These are phyloP conservation scores for Drosophila repletoides DNA, from an alignment of 1,140 invertebrate genomes.

Conservation along the genomic window DNA sequence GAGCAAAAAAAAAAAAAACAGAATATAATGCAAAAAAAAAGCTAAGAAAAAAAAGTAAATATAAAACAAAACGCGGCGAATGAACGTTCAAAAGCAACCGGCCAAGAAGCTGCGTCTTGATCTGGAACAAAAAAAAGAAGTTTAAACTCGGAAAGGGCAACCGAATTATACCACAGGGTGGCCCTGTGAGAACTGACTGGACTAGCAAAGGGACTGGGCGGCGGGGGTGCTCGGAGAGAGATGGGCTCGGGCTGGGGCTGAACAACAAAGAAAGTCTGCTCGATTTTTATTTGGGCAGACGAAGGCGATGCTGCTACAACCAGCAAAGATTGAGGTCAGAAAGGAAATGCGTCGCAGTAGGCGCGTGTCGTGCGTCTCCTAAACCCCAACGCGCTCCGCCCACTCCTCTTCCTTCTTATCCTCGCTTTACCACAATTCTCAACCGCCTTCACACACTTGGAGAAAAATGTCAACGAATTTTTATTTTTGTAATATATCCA, in stretches of 20 bases:
- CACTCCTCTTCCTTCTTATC: no score
- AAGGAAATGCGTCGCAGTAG: conserved; percentile 65
- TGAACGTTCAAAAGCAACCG: conserved; percentile 19
- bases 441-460: no score
- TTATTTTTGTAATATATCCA: no score
- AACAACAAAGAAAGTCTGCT: conserved; percentile 37
- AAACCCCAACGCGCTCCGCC: not conserved
- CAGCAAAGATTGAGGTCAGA: conserved; percentile 60
- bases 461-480: no score
- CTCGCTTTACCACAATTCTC: not conserved
- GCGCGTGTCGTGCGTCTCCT: conserved; percentile 46
- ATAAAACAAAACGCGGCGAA: conserved; percentile 53
- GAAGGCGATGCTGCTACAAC: not conserved
- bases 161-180: conserved; percentile 22
- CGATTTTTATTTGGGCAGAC: conserved; percentile 10
- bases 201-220: not conserved
- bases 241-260: not conserved
- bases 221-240: not conserved
- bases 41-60: conserved; percentile 22
- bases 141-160: conserved; percentile 40
- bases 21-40: conserved; percentile 20
- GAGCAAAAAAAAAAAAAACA: conserved; percentile 11
- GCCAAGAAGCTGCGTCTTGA: conserved; percentile 26
- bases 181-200: not conserved
- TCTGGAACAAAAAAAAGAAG: conserved; percentile 21